These are phyloP conservation scores for Aphodius granarius DNA, from an alignment of 2,888 invertebrate species.

Conservation along the genomic window DNA sequence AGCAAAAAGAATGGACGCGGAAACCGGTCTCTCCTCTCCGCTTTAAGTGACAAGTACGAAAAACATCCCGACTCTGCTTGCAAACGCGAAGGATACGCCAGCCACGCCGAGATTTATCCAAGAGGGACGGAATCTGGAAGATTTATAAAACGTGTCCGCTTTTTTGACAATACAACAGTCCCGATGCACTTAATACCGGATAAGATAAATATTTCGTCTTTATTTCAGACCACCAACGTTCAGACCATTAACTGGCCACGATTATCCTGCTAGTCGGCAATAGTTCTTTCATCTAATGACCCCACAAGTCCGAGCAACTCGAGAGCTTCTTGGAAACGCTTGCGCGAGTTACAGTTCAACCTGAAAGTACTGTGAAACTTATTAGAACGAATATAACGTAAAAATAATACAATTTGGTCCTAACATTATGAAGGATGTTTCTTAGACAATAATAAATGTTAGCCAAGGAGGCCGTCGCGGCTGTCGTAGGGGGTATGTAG, in stretches of 20 bases:
- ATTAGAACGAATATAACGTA: too few species aligned
- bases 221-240: slow-evolving; percentile 29
- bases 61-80: slow-evolving; percentile 30
- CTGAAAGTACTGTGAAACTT: too few species aligned
- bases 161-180: slow-evolving; percentile 39
- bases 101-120: slow-evolving; percentile 23
- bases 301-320: neutral
- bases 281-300: neutral
- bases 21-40: slow-evolving; percentile 38
- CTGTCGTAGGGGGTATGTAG: neutral
- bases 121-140: slow-evolving; percentile 33
- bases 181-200: slow-evolving; percentile 40
- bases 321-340: neutral
- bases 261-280: neutral
- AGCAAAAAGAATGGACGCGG: neutral
- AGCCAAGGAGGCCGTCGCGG: too few species aligned
- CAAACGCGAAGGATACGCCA: too few species aligned
- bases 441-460: too few species aligned
- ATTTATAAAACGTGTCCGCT: slow-evolving; percentile 46
- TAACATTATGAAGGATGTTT: too few species aligned
- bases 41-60: slow-evolving; percentile 33
- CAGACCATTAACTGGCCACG: slow-evolving; percentile 11
- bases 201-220: slow-evolving; percentile 38
- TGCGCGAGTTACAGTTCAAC: neutral
- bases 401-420: too few species aligned